Evolutionary conservation across 2,797 vertebrate species (phyloP), one percentile per base, ranked within the genome.

Genomic region (Lagocephalus sceleratus): DNA sequence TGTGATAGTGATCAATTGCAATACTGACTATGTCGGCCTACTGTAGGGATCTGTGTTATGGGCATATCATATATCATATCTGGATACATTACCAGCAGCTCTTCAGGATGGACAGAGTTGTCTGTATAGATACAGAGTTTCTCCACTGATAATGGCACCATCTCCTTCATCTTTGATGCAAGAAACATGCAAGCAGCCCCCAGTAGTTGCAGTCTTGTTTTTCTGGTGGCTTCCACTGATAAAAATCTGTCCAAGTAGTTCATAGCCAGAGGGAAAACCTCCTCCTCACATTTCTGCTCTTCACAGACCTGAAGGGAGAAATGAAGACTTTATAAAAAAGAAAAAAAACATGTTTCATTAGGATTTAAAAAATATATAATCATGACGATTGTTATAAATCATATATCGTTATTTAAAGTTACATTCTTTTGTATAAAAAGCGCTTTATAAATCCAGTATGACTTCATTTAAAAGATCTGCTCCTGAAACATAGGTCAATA

Each of bases 131-230:
- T 95, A 78, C 96, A 98, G 76, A 99, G 82, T 85, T 98, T 98
- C 81, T 98, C 96, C 5, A 95, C 95, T 8, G 96, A 98, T 76
- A 99, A 81, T 51, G 96, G 96, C 63, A 97, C 94, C 1, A 96
- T 98, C 84, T 99, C 96, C 92, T 97, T 98, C 95, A 99, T 98
- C 90, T 99, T 99, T 47, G 96, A 99, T 59, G 96, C 95, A 78
- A 98, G 90, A 84, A 99, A 98, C 96, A 99, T 99, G 86, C 96
- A 98, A 40, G 95, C 90, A 47, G 96, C 95, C 83, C 96, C 96
- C 41, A 98, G 90, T 83, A 99, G 91, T 89, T 99, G 96, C 68
- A 99, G 90, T 59, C 93, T 85, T 64, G 88, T 93, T 84, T 98
- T 98, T 84, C 92, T 94, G 74, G 94, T 92, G 60, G 93, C 90